Percentiles rank a stretch among this genome's conserved stretches.
phyloP scores from a whole-genome alignment of 64 coral and sea anemone species.

The Pachyseris speciosa region DNA sequence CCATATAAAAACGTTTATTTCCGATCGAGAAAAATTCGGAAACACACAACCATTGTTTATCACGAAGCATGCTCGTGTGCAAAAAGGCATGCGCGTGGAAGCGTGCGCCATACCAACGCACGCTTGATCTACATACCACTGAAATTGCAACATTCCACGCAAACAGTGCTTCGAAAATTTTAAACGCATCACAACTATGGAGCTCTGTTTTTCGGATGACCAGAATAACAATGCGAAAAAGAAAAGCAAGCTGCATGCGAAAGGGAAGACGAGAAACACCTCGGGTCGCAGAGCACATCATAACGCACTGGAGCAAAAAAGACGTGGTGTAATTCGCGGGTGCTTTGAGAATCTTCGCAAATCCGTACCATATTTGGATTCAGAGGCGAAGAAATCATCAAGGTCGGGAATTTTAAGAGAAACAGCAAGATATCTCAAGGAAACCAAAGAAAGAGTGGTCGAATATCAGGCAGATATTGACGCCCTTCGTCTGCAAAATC shows the following conservation, averaged over 20 bases:
- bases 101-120: not conserved
- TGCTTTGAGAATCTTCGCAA: constrained; percentile 33
- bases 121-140: not conserved
- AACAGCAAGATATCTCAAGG: not conserved
- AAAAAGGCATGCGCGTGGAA: not conserved
- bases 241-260: not conserved
- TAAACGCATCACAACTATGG: constrained; percentile 2
- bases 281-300: constrained; percentile 20
- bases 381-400: constrained; percentile 19
- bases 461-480: constrained; percentile 1
- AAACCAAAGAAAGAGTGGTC: not conserved
- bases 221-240: not conserved
- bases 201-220: not conserved
- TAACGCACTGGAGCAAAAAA: constrained; percentile 24
- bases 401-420: constrained; percentile 45
- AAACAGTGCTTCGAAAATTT: not conserved
- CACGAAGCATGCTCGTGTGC: not conserved
- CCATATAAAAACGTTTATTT: too few species aligned
- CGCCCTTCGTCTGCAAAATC: constrained; percentile 7
- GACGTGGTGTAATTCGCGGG: constrained; percentile 23
- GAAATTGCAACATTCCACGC: not conserved
- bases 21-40: too few species aligned
- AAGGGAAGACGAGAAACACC: constrained; percentile 8
- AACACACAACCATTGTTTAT: not conserved
- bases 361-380: constrained; percentile 5